These are phyloP conservation scores for Archips xylosteana DNA, from an alignment of 2,888 invertebrate species.

Conservation along the genomic window DNA sequence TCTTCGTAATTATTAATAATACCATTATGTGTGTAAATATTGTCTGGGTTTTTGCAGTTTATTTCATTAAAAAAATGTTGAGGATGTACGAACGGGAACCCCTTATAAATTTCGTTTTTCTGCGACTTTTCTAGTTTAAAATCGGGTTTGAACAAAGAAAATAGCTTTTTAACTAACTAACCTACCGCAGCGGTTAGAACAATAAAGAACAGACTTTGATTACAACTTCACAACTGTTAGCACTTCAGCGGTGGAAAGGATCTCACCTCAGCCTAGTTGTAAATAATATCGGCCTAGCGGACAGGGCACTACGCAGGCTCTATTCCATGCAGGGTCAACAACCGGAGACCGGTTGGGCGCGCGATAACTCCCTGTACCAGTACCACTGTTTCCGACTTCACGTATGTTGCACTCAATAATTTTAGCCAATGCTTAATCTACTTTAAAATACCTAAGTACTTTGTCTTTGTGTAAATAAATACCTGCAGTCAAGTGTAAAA, in stretches of 20 bases:
- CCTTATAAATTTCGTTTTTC: neutral
- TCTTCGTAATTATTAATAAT: too few species aligned
- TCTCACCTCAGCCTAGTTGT: slow-evolving; percentile 66
- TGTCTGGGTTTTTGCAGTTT: too few species aligned
- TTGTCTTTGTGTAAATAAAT: too few species aligned
- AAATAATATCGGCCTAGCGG: slow-evolving; percentile 51
- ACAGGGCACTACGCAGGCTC: slow-evolving; percentile 53
- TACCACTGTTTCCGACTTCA: slow-evolving; percentile 60
- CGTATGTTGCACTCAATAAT: slow-evolving; percentile 52
- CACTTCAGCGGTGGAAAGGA: slow-evolving; percentile 48
- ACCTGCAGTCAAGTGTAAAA: too few species aligned
- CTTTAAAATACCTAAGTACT: neutral
- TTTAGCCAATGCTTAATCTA: neutral
- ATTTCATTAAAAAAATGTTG: too few species aligned
- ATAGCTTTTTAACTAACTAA: neutral
- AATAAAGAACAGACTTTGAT: slow-evolving; percentile 18
- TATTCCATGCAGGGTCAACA: slow-evolving; percentile 66
- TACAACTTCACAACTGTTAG: slow-evolving; percentile 48
- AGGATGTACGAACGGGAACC: too few species aligned
- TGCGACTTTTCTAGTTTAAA: neutral
- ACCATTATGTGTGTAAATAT: too few species aligned
- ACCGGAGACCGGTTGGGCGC: slow-evolving; percentile 76
- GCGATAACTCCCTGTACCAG: slow-evolving; percentile 61
- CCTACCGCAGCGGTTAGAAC: neutral
- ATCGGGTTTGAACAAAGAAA: neutral